Percentiles rank a stretch among this genome's conserved stretches.
phyloP scores from a whole-genome alignment of 2,797 vertebrate genomes.

The Diglossa cyanea region DNA sequence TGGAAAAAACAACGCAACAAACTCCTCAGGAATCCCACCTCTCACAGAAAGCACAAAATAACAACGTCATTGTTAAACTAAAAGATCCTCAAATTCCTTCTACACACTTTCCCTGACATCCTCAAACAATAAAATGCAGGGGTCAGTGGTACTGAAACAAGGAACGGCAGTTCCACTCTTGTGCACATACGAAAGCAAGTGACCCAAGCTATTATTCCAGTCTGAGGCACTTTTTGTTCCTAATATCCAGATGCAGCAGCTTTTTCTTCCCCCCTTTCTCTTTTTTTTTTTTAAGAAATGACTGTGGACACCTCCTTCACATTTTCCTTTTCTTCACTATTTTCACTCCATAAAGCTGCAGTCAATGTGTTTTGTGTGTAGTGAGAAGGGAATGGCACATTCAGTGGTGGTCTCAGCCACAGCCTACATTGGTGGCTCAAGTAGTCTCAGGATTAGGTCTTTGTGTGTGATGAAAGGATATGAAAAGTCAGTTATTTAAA shows the following conservation, averaged over 20 bases:
- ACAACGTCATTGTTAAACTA: slow-evolving; percentile 71
- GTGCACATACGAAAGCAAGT: slow-evolving; percentile 81
- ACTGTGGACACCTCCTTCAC: slow-evolving; percentile 89
- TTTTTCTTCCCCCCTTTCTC: slow-evolving; percentile 68
- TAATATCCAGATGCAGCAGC: slow-evolving; percentile 88
- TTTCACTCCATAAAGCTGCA: slow-evolving; percentile 98
- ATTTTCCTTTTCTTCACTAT: slow-evolving; percentile 86
- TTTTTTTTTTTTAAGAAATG: slow-evolving; percentile 73
- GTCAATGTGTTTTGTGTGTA: slow-evolving; percentile 93
- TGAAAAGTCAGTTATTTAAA: slow-evolving; percentile 99
- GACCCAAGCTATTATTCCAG: slow-evolving; percentile 86
- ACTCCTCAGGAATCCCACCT: slow-evolving; percentile 17
- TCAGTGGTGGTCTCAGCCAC: slow-evolving; percentile 91
- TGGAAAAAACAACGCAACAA: background rate
- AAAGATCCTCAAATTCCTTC: slow-evolving; percentile 73
- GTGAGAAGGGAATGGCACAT: slow-evolving; percentile 87
- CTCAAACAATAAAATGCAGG: slow-evolving; percentile 85
- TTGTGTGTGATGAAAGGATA: slow-evolving; percentile 94
- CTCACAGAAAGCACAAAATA: slow-evolving; percentile 65
- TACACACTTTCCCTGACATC: slow-evolving; percentile 89
- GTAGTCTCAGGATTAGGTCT: slow-evolving; percentile 93
- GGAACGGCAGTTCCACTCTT: slow-evolving; percentile 83
- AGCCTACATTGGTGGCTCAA: slow-evolving; percentile 94
- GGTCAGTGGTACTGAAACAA: slow-evolving; percentile 92
- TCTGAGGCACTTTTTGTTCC: slow-evolving; percentile 87